Conservation (phyloP, 2,888 invertebrate species). For the Plebejus anna region DNA sequence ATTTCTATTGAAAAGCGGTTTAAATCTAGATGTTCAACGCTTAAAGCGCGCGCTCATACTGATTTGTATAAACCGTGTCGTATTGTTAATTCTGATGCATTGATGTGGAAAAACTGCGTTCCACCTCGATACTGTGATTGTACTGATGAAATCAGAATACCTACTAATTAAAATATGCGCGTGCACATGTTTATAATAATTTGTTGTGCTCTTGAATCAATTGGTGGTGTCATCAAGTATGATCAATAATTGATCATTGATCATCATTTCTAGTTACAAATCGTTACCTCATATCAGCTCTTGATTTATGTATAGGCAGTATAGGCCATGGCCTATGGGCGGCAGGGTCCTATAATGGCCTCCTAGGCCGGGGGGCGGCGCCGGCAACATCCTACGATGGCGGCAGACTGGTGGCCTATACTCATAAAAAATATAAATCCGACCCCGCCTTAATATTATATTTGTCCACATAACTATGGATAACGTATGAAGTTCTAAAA, state of each 20-base stretch:
- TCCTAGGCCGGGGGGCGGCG: no score
- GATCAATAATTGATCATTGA: background rate
- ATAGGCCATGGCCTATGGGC: no score
- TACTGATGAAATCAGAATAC: constrained; percentile 2
- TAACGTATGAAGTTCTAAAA: no score
- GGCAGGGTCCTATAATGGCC: no score
- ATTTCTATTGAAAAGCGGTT: constrained; percentile 40
- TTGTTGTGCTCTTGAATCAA: background rate
- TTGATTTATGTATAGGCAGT: no score
- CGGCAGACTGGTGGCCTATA: no score
- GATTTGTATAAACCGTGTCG: constrained; percentile 38
- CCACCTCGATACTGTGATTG: constrained; percentile 12
- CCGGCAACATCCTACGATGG: no score
- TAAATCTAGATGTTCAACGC: constrained; percentile 34
- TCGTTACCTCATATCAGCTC: no score
- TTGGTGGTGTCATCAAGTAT: background rate
- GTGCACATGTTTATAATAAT: background rate
- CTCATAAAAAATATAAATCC: no score
- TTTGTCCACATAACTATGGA: no score
- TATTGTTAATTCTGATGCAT: constrained; percentile 51
- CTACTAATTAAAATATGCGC: background rate
- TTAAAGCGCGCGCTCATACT: constrained; percentile 29
- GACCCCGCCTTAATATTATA: no score
- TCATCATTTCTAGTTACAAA: no score
- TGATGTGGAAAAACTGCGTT: constrained; percentile 47